Evolutionary conservation across 2,888 invertebrate species (phyloP).

Genomic region (Heliconius ismenius): DNA sequence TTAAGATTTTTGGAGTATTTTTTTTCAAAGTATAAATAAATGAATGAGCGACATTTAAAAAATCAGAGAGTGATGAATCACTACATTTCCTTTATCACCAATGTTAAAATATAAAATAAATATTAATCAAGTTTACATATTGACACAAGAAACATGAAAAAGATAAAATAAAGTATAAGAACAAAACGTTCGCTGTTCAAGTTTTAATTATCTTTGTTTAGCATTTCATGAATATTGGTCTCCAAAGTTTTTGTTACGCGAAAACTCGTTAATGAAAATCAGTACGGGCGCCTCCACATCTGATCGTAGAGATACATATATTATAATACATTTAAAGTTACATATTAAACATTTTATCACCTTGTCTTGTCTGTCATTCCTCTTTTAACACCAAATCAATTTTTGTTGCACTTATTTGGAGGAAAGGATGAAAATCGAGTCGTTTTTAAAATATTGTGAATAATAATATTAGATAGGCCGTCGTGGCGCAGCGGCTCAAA

Average conservation of each 20-base stretch:
- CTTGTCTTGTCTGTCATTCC: slow-evolving; percentile 42
- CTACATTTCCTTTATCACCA: neutral
- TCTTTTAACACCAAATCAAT: slow-evolving; percentile 7
- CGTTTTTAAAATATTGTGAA: too few relatives aligned
- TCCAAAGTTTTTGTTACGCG: slow-evolving; percentile 30
- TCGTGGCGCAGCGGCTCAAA: too few relatives aligned
- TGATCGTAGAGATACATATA: slow-evolving; percentile 40
- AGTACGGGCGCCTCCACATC: slow-evolving; percentile 36
- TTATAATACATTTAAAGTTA: slow-evolving; percentile 33
- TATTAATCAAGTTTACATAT: neutral
- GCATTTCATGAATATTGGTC: slow-evolving; percentile 40
- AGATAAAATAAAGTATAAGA: neutral
- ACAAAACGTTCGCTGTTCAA: neutral
- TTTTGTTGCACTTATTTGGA: neutral
- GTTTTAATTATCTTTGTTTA: slow-evolving; percentile 38
- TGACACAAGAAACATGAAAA: neutral
- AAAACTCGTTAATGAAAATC: slow-evolving; percentile 34
- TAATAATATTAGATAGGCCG: too few relatives aligned
- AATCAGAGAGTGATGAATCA: neutral
- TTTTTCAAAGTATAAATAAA: too few relatives aligned
- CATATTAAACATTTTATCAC: slow-evolving; percentile 51
- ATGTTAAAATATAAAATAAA: neutral
- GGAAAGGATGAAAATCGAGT: too few relatives aligned
- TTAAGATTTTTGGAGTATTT: too few relatives aligned
- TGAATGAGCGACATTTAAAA: neutral